Percentiles rank a stretch among this genome's conserved stretches.
Evolutionary conservation across 2,113 vertebrate species (phyloP).

Genomic region (Hirundichthys speculiger): DNA sequence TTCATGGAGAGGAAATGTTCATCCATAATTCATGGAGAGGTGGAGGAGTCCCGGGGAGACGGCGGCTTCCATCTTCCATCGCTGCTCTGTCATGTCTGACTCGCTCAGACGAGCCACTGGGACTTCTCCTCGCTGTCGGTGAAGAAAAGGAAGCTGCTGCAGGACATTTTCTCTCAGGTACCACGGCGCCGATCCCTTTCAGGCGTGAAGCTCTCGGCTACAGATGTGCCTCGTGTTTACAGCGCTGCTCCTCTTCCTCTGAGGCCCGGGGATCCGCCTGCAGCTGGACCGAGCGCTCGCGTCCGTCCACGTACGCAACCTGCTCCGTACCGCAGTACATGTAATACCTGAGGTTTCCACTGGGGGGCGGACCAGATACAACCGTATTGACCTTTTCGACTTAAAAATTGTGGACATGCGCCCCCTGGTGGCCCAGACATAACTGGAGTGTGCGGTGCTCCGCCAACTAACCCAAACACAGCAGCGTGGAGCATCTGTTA

Average conservation of each 20-base stretch:
- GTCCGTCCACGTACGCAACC: too few relatives aligned
- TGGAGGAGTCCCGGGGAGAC: slow-evolving; percentile 35
- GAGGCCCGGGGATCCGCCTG: too few relatives aligned
- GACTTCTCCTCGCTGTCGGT: slow-evolving; percentile 24
- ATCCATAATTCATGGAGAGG: slow-evolving; percentile 58
- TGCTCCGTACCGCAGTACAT: too few relatives aligned
- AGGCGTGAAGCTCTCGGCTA: neutral
- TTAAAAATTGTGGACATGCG: too few relatives aligned
- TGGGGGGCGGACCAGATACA: too few relatives aligned
- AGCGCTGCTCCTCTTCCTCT: neutral
- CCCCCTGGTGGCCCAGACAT: too few relatives aligned
- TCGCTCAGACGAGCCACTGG: slow-evolving; percentile 39
- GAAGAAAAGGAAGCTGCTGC: slow-evolving; percentile 15
- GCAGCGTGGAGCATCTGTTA: too few relatives aligned
- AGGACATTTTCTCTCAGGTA: slow-evolving; percentile 43
- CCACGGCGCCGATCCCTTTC: slow-evolving; percentile 22
- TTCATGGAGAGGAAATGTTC: neutral
- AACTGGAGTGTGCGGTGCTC: too few relatives aligned
- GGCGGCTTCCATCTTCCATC: slow-evolving; percentile 40
- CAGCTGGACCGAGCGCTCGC: too few relatives aligned
- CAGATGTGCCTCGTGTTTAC: slow-evolving; percentile 34
- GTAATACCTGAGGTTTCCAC: too few relatives aligned
- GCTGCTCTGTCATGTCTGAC: slow-evolving; percentile 35
- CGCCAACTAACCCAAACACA: too few relatives aligned
- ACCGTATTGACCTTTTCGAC: too few relatives aligned